Evolutionary conservation across 92 coral and sea anemone genomes (phyloP), one percentile per base, ranked within the genome.

Genomic region (Virgularia gustaviana): DNA sequence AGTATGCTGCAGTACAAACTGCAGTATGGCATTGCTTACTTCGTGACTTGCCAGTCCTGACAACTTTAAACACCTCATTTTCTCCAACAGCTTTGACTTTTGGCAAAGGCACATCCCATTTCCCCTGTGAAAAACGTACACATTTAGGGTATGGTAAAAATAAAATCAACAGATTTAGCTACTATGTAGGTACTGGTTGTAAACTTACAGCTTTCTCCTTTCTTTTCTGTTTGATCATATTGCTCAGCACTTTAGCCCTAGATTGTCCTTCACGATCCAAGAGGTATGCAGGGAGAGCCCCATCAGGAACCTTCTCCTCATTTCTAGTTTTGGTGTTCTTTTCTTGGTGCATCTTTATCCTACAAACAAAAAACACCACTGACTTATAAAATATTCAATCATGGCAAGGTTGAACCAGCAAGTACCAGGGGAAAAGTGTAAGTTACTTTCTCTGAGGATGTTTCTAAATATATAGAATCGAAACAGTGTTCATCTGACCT

Each of bases 41-140:
- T 87, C 86, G 89, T 66, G 99, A 60, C 75, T 85, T 90, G 56
- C 99, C 99, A 76, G 96, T 89, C 74, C 71, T 89, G 28, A 94
- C 83, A 38, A 94, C 86, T 71, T 94, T 94, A 55, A 94, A 94
- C 32, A 94, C 99, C 70, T 94, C 99, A 75, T 85, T 96, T 78
- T 94, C 96, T 13, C 99, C 99, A 15, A 94, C 99, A 35, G 99
- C 99, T 67, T 83, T 80, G 0, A 94, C 99, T 87, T 94, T 94
- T n/a, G 99, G 97, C 20, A 94, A 78, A 3, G 99, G 99, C 28
- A 94, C 99, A 67, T 89, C 88, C 99, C 99, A 94, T 60, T 94
- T 94, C 8, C 99, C 99, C 96, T 89, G 57, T 9, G 3, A 55
- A 22, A 57, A 16, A 44, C 22, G 12, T 60, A 6, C 33, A 42